Base-by-base conservation (phyloP, 2,113 vertebrate genomes). In the Petrocephalus zakoni region DNA sequence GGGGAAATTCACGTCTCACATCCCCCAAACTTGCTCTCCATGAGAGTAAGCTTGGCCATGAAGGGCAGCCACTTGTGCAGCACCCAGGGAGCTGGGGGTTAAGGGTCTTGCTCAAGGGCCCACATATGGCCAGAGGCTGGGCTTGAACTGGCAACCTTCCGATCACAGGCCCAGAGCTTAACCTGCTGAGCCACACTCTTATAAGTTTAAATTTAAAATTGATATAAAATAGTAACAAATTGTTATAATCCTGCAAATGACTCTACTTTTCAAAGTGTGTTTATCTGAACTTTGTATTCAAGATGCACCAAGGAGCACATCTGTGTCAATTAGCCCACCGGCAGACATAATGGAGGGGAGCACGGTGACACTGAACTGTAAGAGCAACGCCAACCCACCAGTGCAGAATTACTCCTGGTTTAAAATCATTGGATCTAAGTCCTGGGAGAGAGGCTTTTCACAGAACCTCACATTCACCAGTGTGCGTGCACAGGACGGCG, bases 301-400 rank as follows among this genome's bases (percentile, higher is more conserved):
- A 96, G 95, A 95, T 83, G 88, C 95, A 83, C 95, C 95, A 47
- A 95, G 95, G 91, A 91, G 93, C 92, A 95, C 94, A 0, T 92
- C 78, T 82, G 93, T 95, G 90, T 61, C 93, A 47, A 42, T 94
- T 53, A 93, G 84, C 89, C 93, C 95, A 61, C 90, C 64, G 58
- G 93, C 94, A 9, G 95, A 96, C 88, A 93, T 95, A 90, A 94
- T 92, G 91, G 95, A 96, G 81, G 95, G 94, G 6, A 92, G 90
- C 3, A 84, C 81, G 19, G 93, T 95, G 1, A 95, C 93, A 91
- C 90, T 96, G 90, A 96, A 92, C 87, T 96, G 95, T 46, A 83
- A 90, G 89, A 94, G 91, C 90, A 91, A 91, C 0, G 94, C 94
- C 37, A 88, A 95, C 88, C 95, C 95, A 53, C 90, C 91, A 0